Evolutionary conservation across 1,140 invertebrate genomes (phyloP), one percentile per base, ranked within the genome.

Genomic region (Zeugodacus cucurbitae): DNA sequence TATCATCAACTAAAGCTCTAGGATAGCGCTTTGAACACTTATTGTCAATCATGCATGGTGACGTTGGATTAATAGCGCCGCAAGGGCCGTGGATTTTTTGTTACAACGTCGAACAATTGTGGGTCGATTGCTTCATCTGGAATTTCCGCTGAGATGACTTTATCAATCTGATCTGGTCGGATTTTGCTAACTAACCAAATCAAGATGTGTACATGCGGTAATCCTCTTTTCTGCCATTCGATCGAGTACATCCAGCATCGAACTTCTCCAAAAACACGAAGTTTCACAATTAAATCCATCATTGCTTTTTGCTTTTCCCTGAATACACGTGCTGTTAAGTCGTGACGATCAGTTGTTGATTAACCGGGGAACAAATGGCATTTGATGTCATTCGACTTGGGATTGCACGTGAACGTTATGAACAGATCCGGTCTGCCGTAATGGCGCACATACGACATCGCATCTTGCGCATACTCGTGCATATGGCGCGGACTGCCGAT

Each of bases 61-160:
- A 90, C 8, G 90, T 90, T 26, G 8, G 89, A 89, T 95, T 95
- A 0, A 93, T 62, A 48, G 54, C 7, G 44, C 94, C 95, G 91
- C 94, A 95, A 86, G 94, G 95, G 29, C 94, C 94, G 93, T 95
- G 94, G 89, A 95, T 94, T 93, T 87, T 82, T 93, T 6, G 74
- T 93, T 29, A 94, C 90, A 89, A 95, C 89, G 37, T 87, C 34
- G 89, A 91, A 92, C 91, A n/a, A n/a, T n/a, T n/a, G n/a, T n/a
- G n/a, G n/a, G n/a, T n/a, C n/a, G n/a, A n/a, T n/a, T n/a, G 95
- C 93, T 78, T 29, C 90, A 93, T 95, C 92, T 54, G 95, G 94
- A 88, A 96, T 94, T 94, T 95, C 94, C 6, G 94, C 95, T 64
- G 88, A 94, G 89, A 95, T 94, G 14, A 95, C 89, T 44, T 92